Evolutionary conservation across 1,140 invertebrate genomes (phyloP), one percentile per base, ranked within the genome.

Genomic region (Drosophila sechellia): DNA sequence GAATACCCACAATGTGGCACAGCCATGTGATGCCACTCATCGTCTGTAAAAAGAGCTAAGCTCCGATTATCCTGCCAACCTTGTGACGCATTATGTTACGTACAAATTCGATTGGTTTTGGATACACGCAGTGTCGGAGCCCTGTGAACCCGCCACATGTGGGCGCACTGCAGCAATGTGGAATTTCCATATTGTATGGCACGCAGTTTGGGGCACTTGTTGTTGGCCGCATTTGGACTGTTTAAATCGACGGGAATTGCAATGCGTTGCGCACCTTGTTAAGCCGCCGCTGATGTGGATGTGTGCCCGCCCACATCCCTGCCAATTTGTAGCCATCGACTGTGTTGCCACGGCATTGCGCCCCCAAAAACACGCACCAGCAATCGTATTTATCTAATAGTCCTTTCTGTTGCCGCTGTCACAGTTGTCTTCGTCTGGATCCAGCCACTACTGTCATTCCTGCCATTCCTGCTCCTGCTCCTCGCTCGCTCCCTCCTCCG

Each of bases 351-450:
- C 71, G 76, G 74, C 81, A 83, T 57, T 72, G 73, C 69, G 37
- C 70, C 22, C 52, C 39, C 53, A 17, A 46, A 34, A 52, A 54
- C 40, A 37, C 40, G 39, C 69, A 42, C 34, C 60, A 50, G 37
- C 48, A 52, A 75, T 61, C 84, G 79, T 86, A 83, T 87, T 87
- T 89, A 89, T 87, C 79, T 83, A 89, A 89, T 87, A 89, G 84
- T 87, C 84, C 84, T 77, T 79, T 78, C 78, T 70, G 60, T 60
- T 78, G 56, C 76, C 72, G 65, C 77, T 86, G 81, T 86, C 83
- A 87, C 74, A 78, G 76, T 87, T 77, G 83, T 83, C 83, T 79
- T 83, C 79, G 83, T 86, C 83, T 86, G 79, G 70, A 56, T 57
- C 42, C 77, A 64, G 64, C 73, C 73, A 27, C 48, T 25, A 1